Conservation (phyloP, 1,140 invertebrate species). For the Octopus bimaculoides region DNA sequence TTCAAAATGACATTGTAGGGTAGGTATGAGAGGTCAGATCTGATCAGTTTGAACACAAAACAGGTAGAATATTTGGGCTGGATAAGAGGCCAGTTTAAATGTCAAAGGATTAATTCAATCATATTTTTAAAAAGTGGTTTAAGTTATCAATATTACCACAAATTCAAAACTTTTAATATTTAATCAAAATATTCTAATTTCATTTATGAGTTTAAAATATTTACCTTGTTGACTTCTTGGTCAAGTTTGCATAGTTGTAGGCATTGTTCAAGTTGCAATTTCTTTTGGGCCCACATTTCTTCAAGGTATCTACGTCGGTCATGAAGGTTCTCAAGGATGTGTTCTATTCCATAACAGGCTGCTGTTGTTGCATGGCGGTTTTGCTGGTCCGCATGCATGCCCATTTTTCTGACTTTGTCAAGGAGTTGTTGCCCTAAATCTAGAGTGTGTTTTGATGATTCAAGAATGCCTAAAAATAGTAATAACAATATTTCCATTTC, state of each 20-base stretch:
- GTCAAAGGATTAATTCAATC: too few species aligned
- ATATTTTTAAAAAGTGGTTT: too few species aligned
- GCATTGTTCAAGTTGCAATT: conserved; percentile 71
- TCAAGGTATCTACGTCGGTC: conserved; percentile 74
- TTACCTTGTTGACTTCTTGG: conserved; percentile 69
- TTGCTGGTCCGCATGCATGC: conserved; percentile 54
- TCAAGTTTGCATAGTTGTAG: conserved; percentile 73
- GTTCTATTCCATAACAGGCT: conserved; percentile 59
- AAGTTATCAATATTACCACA: too few species aligned
- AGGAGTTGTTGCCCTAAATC: conserved; percentile 77
- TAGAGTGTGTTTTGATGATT: conserved; percentile 73
- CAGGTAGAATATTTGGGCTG: too few species aligned
- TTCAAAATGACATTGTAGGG: too few species aligned
- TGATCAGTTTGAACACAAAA: too few species aligned
- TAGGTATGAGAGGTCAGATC: too few species aligned
- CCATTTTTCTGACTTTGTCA: conserved; percentile 61
- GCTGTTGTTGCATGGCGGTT: conserved; percentile 58
- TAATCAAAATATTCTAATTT: too few species aligned
- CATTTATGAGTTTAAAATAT: too few species aligned
- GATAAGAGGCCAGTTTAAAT: too few species aligned
- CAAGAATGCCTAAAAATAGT: conserved; percentile 64
- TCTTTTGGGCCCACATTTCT: conserved; percentile 67
- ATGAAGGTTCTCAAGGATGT: conserved; percentile 67
- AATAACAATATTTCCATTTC: not conserved
- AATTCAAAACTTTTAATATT: too few species aligned